Base-by-base conservation (phyloP, 2,113 vertebrate species). In the Pituophis catenifer region DNA sequence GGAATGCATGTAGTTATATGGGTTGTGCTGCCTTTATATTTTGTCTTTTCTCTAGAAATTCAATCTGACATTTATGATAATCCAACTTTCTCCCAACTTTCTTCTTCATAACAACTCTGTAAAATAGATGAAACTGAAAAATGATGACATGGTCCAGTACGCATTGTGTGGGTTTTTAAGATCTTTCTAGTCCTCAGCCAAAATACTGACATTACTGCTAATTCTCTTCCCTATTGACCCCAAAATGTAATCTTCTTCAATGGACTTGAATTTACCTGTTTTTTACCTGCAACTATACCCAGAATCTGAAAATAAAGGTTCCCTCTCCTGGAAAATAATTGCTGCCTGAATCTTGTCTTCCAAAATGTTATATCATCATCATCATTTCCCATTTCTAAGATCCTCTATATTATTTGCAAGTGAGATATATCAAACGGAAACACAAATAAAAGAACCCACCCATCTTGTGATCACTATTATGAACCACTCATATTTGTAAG, bases 381-480 rank as follows among this genome's bases (percentile, higher is more conserved):
- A 33, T 6, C 5, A 33, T 70, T 89, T 65, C 89, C 59, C 1
- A 10, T 44, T 23, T 53, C 53, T 48, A 8, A 54, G 8, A 62
- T 23, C 8, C 29, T 15, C 89, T 38, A 10, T 54, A 11, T 0
- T 75, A 81, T 92, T 5, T 89, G 29, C 15, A 57, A 94, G 59
- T 0, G 87, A 81, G 94, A 95, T 92, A 59, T 95, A 92, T 94
- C n/a, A 91, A 23, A 55, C 24, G 24, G 85, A 26, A 24, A 38
- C 38, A 2, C 21, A 52, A 53, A 87, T 38, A n/a, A 88, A 19
- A 88, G 44, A 88, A 33, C 1, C 38, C 5, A 85, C 11, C 92
- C 50, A 13, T 5, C 10, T 70, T 70, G 29, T 26, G n/a, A 89
- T n/a, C 5, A 29, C 59, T 62, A 26, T 26, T 62, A 62, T 59